Evolutionary conservation across 2,113 vertebrate species (phyloP).

Genomic region (Semicossyphus pulcher): DNA sequence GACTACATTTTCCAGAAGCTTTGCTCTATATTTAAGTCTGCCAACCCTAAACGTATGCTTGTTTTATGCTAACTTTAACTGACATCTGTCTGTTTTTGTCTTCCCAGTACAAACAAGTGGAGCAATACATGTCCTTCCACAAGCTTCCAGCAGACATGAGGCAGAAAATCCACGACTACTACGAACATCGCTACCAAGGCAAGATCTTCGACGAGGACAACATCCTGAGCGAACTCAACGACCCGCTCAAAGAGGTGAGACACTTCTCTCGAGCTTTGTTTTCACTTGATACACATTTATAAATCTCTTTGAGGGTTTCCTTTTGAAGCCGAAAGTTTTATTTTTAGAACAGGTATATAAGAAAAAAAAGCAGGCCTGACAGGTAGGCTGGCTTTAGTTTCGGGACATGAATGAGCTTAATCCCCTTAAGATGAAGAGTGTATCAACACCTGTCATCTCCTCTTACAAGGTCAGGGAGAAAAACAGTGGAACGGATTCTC

Average conservation of each 20-base stretch:
- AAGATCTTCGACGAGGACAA: constrained; percentile 99
- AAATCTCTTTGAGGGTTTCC: background rate
- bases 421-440: constrained; percentile 19
- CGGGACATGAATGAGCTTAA: constrained; percentile 30
- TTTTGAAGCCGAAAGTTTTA: constrained; percentile 24
- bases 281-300: background rate
- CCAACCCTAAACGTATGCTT: background rate
- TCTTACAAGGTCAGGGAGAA: constrained; percentile 33
- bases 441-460: constrained; percentile 39
- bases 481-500: constrained; percentile 53
- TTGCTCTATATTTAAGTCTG: constrained; percentile 6
- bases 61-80: background rate
- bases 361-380: constrained; percentile 26
- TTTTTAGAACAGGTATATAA: constrained; percentile 45
- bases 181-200: constrained; percentile 98
- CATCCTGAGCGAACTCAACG: constrained; percentile 97
- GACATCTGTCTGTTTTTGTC: constrained; percentile 39
- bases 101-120: constrained; percentile 98
- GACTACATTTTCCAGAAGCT: background rate
- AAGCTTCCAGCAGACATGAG: constrained; percentile 98
- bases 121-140: constrained; percentile 99
- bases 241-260: constrained; percentile 97
- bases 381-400: constrained; percentile 34
- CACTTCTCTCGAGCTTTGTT: background rate
- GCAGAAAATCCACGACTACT: constrained; percentile 99